Evolutionary conservation across 2,888 invertebrate genomes (phyloP).

Genomic region (Nebria salina): DNA sequence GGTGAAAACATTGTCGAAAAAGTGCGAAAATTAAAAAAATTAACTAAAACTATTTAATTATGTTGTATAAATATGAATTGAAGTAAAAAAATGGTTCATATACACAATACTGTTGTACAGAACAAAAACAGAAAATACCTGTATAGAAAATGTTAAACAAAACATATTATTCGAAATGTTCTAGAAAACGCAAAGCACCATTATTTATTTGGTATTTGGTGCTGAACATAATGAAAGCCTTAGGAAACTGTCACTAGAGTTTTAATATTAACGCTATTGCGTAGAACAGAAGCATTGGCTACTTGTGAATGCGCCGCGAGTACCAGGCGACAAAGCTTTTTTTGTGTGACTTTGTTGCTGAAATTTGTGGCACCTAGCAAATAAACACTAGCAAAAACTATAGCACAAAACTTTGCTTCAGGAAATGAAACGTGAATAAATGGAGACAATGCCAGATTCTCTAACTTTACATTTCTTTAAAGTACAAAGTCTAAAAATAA

Average conservation of each 20-base stretch:
- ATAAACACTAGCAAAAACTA: constrained; percentile 9
- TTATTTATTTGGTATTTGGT: constrained; percentile 1
- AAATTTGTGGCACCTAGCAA: constrained; percentile 18
- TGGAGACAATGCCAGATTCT: neutral
- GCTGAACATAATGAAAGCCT: neutral
- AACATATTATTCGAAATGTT: too few species aligned
- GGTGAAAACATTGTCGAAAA: too few species aligned
- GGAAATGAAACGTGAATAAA: constrained; percentile 8
- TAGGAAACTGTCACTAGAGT: neutral
- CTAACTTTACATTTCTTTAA: constrained; percentile 1
- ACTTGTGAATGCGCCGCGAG: constrained; percentile 4
- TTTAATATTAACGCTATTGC: neutral
- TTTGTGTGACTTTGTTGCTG: constrained; percentile 14
- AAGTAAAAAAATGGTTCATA: neutral
- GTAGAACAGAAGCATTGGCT: neutral
- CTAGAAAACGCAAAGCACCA: neutral
- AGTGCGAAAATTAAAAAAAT: too few species aligned
- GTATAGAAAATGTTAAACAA: too few species aligned
- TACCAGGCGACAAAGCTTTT: constrained; percentile 5
- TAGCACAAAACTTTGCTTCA: neutral
- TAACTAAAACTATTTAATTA: too few species aligned
- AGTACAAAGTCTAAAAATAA: neutral
- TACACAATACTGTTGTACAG: too few species aligned
- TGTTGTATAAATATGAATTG: neutral
- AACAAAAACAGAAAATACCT: too few species aligned